Evolutionary conservation across 2,113 vertebrate genomes (phyloP), one percentile per base, ranked within the genome.

Genomic region (Cinclus cinclus): DNA sequence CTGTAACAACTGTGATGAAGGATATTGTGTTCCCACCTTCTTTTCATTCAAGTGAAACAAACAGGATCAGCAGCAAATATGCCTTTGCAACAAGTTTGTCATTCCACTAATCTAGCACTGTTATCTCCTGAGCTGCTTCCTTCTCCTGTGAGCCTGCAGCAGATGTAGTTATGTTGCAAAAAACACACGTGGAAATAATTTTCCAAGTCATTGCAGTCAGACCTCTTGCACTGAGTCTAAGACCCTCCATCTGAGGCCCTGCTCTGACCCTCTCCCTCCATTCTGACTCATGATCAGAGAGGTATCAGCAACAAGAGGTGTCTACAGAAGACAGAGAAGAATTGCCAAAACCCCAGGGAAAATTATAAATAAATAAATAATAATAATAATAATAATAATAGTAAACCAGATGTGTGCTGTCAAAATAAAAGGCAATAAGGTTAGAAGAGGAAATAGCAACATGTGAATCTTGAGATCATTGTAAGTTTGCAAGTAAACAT

Each of bases 81-180:
- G 87, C 63, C 56, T 90, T 83, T 76, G 75, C 79, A 94, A 86
- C 64, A 93, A 95, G 85, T 90, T 86, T 94, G 85, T 95, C 89
- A 92, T 97, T 94, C 77, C 69, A 79, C 69, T 92, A 94, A 96
- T 95, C 87, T 81, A 64, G 87, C 79, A 90, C 55, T 0, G 1
- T 93, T 95, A 83, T 94, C 87, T 95, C 82, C 33, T 28, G 75
- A 88, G 85, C 82, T 74, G 67, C 55, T 60, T 83, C 42, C 75
- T 91, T 64, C 71, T 93, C 79, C 56, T 77, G 50, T 71, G 68
- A 93, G 75, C 65, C 87, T 87, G 77, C 58, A 91, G 70, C 75
- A 93, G 68, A 56, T 27, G 59, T 55, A 64, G 82, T 30, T 87
- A 23, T 2, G 3, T 12, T 67, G 55, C 20, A 24, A 70, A 82